A percentile compares a stretch with the other conserved stretches of the same genome.
phyloP scores from a whole-genome alignment of 2,797 vertebrate genomes.

The Rhinichthys osculus region DNA sequence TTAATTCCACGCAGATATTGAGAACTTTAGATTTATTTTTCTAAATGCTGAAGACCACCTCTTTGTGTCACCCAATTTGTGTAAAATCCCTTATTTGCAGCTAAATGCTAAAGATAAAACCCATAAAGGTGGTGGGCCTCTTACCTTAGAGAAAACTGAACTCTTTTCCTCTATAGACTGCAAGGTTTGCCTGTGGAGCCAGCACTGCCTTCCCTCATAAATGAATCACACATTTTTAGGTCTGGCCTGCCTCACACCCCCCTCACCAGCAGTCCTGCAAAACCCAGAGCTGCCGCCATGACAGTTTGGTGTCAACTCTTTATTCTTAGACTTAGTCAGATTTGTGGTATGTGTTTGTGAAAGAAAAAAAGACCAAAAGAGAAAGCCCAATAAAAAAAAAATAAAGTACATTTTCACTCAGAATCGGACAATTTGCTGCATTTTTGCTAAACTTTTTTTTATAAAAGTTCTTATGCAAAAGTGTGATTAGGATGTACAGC shows the following conservation, averaged over 20 bases:
- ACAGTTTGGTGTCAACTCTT: conserved; percentile 83
- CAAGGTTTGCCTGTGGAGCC: conserved; percentile 45
- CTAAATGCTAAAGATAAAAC: conserved; percentile 10
- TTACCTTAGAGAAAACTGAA: conserved; percentile 12
- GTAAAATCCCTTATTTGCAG: conserved; percentile 11
- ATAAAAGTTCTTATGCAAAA: not conserved
- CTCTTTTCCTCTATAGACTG: conserved; percentile 18
- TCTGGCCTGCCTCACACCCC: conserved; percentile 61
- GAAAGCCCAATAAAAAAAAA: conserved; percentile 25
- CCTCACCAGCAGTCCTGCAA: conserved; percentile 61
- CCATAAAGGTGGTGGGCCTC: not conserved
- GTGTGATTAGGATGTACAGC: not conserved
- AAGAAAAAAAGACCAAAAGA: conserved; percentile 39
- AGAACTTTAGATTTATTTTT: not conserved
- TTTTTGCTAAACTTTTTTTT: not conserved
- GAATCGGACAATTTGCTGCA: not conserved
- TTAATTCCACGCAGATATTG: conserved; percentile 43
- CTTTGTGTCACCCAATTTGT: not conserved
- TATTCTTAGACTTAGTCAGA: conserved; percentile 75
- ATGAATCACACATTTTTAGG: conserved; percentile 68
- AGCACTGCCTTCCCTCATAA: conserved; percentile 62
- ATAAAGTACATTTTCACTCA: not conserved
- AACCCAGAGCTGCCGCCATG: conserved; percentile 74
- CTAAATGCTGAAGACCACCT: conserved; percentile 9
- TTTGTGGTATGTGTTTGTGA: conserved; percentile 48